phyloP scores from a whole-genome alignment of 1,140 invertebrate genomes.

The Drosophila orosa region DNA sequence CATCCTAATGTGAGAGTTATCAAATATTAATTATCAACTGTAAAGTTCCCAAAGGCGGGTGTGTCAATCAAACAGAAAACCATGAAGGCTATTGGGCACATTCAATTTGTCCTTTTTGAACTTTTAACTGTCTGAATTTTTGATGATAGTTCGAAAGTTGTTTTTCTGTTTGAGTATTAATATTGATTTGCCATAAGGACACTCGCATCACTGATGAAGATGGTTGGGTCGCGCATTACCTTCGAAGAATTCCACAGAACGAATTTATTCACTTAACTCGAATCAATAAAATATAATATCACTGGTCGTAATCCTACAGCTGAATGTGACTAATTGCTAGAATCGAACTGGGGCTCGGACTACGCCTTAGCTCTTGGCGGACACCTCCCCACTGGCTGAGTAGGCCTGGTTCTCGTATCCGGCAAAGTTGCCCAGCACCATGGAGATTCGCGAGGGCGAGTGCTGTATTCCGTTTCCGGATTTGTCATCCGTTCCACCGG shows the following conservation, averaged over 20 bases:
- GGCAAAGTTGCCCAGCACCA: conserved; percentile 75
- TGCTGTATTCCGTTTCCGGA: conserved; percentile 71
- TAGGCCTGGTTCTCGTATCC: conserved; percentile 77
- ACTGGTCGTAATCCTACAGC: conserved; percentile 60
- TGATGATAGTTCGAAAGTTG: conserved; percentile 42
- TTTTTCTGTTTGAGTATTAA: conserved; percentile 38
- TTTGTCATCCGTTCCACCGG: conserved; percentile 27
- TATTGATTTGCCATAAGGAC: conserved; percentile 43
- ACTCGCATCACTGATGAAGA: conserved; percentile 12
- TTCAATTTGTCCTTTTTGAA: conserved; percentile 18
- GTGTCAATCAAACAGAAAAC: conserved; percentile 27
- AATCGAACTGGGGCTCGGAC: background rate
- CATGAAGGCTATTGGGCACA: conserved; percentile 13
- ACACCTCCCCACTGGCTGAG: conserved; percentile 42
- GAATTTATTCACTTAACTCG: conserved; percentile 50
- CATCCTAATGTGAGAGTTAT: conserved; percentile 28
- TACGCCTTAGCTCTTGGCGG: conserved; percentile 42
- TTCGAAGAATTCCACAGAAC: conserved; percentile 17
- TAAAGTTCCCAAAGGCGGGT: conserved; percentile 63
- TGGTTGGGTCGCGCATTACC: background rate
- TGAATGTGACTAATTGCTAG: conserved; percentile 50
- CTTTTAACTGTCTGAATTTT: conserved; percentile 57
- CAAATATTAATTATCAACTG: conserved; percentile 71
- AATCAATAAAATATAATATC: conserved; percentile 70
- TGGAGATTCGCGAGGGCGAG: conserved; percentile 76